Percentiles rank a stretch among this genome's conserved stretches.
These are phyloP conservation scores for Bombus turneri DNA, from an alignment of 1,140 invertebrate genomes.

Conservation along the genomic window DNA sequence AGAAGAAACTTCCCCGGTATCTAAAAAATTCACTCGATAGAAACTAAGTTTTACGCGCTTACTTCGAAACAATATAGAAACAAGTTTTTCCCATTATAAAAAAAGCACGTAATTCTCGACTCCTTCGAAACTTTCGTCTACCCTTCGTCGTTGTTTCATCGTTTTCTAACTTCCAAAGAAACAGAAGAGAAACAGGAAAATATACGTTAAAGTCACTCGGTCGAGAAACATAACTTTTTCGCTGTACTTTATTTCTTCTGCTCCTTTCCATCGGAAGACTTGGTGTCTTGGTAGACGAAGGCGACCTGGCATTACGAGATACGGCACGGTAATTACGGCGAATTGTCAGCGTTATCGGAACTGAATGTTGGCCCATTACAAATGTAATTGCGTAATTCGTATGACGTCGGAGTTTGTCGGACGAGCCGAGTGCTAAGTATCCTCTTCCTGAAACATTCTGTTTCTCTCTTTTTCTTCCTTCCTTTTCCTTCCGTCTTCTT, in stretches of 20 bases:
- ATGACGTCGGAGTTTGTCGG: constrained; percentile 37
- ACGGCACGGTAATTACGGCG: constrained; percentile 59
- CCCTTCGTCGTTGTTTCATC: too few relatives aligned
- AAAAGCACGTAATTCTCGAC: too few relatives aligned
- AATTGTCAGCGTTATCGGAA: constrained; percentile 55
- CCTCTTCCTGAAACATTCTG: constrained; percentile 47
- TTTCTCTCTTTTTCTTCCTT: not conserved
- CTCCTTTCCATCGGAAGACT: not conserved
- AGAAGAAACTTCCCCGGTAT: too few relatives aligned
- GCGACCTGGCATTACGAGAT: constrained; percentile 49
- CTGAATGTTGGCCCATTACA: constrained; percentile 55
- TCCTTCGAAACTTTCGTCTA: too few relatives aligned
- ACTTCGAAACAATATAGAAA: too few relatives aligned
- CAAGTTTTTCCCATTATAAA: too few relatives aligned
- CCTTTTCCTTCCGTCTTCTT: not conserved
- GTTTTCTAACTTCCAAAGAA: too few relatives aligned
- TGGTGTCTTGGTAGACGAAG: not conserved
- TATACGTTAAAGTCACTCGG: not conserved
- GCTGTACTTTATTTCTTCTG: not conserved
- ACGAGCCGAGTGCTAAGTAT: constrained; percentile 51
- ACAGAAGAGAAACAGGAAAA: too few relatives aligned
- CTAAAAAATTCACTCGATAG: too few relatives aligned
- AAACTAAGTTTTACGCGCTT: too few relatives aligned
- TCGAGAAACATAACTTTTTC: not conserved
- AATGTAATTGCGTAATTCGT: constrained; percentile 65